Conservation (phyloP, 2,888 invertebrate genomes). For the Zelleria hepariella region DNA sequence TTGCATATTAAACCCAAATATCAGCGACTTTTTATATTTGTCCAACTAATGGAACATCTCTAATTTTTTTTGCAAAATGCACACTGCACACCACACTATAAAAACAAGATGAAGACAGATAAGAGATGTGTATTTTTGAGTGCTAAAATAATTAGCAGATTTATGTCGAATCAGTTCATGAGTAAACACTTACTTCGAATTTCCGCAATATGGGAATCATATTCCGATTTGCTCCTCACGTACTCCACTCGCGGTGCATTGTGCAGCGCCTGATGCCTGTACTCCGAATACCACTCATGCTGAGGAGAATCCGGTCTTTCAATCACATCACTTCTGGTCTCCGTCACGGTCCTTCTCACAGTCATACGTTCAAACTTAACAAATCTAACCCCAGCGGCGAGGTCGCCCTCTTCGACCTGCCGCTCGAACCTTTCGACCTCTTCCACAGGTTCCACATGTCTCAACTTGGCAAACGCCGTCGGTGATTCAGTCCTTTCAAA, state of each 20-base stretch:
- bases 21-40: no score
- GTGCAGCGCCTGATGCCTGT: slow-evolving; percentile 72
- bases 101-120: no score
- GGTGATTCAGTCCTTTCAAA: slow-evolving; percentile 40
- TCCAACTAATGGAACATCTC: no score
- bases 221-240: slow-evolving; percentile 84
- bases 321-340: slow-evolving; percentile 43
- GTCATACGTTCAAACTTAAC: slow-evolving; percentile 82
- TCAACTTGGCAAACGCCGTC: slow-evolving; percentile 58
- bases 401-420: slow-evolving; percentile 76
- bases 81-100: no score
- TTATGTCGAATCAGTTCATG: no score
- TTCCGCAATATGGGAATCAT: slow-evolving; percentile 88
- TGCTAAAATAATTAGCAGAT: no score
- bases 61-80: no score
- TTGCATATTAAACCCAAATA: no score
- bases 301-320: slow-evolving; percentile 58
- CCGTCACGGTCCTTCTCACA: slow-evolving; percentile 74
- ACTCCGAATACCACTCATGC: slow-evolving; percentile 61
- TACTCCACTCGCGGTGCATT: slow-evolving; percentile 79
- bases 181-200: slow-evolving; percentile 92
- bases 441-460: slow-evolving; percentile 54
- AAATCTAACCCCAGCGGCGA: slow-evolving; percentile 73
- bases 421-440: slow-evolving; percentile 40
- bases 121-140: no score